phyloP scores from a whole-genome alignment of 2,113 vertebrate genomes.

The Tenrec ecaudatus region DNA sequence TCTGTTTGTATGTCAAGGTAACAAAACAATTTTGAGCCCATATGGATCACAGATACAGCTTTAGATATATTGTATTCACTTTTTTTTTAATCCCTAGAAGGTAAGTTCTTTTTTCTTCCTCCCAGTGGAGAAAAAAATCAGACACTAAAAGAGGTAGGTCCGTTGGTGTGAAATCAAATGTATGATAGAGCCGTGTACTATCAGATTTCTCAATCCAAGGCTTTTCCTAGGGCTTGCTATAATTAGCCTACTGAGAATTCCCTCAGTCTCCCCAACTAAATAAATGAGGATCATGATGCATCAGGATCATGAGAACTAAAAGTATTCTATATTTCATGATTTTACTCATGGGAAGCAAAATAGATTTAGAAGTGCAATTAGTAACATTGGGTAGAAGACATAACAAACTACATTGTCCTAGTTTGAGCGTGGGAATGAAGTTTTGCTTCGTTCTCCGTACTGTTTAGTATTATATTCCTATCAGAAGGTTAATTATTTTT shows the following conservation, averaged over 20 bases:
- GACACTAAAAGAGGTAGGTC: background rate
- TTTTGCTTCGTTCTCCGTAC: slow-evolving; percentile 76
- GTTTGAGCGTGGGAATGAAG: slow-evolving; percentile 84
- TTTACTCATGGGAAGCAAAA: slow-evolving; percentile 47
- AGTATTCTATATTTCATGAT: background rate
- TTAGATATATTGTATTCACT: background rate
- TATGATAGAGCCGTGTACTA: accelerated
- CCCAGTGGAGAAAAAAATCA: background rate
- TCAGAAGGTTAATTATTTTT: slow-evolving; percentile 84
- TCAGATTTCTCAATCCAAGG: background rate
- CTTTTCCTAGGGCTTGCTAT: background rate
- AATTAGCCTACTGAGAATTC: slow-evolving; percentile 1
- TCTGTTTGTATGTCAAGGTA: background rate
- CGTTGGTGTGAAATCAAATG: background rate
- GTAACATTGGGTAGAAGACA: slow-evolving; percentile 46
- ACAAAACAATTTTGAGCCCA: background rate
- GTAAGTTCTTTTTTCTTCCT: background rate
- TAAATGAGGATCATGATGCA: background rate
- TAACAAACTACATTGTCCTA: slow-evolving; percentile 62
- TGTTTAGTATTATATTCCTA: slow-evolving; percentile 82
- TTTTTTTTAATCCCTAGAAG: slow-evolving; percentile 5
- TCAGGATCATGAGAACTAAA: background rate
- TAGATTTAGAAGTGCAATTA: slow-evolving; percentile 11
- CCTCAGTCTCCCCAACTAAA: slow-evolving; percentile 26
- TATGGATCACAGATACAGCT: background rate